These are phyloP conservation scores for Acyrthosiphon pisum DNA, from an alignment of 1,140 invertebrate species.

Conservation along the genomic window DNA sequence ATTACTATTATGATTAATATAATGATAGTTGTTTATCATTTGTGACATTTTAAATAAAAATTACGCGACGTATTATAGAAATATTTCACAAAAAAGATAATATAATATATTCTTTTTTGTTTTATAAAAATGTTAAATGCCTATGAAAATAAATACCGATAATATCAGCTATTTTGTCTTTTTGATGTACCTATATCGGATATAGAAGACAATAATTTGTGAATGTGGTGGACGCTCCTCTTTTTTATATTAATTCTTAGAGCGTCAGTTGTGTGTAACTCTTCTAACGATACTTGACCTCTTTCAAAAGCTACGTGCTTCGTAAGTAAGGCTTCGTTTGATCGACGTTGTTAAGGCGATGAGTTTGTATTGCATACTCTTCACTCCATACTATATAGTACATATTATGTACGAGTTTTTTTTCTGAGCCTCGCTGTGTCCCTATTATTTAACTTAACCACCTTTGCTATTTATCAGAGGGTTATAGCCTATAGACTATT, in stretches of 20 bases:
- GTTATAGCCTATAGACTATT: background rate
- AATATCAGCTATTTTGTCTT: background rate
- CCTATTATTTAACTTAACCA: background rate
- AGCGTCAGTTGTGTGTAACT: background rate
- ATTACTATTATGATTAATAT: background rate
- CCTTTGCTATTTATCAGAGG: background rate
- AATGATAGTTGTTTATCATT: background rate
- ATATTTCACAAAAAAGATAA: background rate
- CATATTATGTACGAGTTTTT: background rate
- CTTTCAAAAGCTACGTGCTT: slow-evolving; percentile 37
- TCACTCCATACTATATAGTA: background rate
- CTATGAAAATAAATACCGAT: background rate
- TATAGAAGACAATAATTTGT: background rate
- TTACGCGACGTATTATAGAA: background rate
- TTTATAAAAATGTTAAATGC: background rate
- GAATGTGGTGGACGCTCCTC: background rate
- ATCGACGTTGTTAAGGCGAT: slow-evolving; percentile 54
- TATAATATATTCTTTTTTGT: background rate
- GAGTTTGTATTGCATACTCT: slow-evolving; percentile 24
- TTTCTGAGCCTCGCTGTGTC: background rate
- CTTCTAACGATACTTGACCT: slow-evolving; percentile 48
- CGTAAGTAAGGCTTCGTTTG: slow-evolving; percentile 56
- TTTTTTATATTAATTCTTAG: slow-evolving; percentile 6
- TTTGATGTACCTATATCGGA: background rate
- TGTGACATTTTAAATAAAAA: background rate